Evolutionary conservation across 2,888 invertebrate species (phyloP).

Genomic region (Clivina fossor): DNA sequence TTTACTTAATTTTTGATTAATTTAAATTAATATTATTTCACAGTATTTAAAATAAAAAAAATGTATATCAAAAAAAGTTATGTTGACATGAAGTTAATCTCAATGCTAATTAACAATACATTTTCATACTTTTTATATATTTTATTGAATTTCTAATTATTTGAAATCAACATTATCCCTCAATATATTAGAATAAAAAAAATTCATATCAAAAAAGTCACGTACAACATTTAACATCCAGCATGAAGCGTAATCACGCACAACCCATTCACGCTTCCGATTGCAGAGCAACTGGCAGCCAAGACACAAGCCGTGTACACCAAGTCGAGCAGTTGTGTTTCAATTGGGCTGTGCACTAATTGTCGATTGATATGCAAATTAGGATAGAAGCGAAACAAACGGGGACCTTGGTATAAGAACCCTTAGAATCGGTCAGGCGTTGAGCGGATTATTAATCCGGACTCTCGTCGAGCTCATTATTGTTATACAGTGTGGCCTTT

Average conservation of each 20-base stretch:
- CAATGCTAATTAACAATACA: too few relatives aligned
- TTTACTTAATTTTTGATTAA: too few relatives aligned
- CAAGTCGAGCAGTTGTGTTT: constrained; percentile 39
- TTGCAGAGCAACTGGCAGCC: background rate
- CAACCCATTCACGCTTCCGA: background rate
- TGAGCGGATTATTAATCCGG: constrained; percentile 20
- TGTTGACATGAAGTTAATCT: too few relatives aligned
- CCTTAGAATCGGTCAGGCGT: constrained; percentile 25
- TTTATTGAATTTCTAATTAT: too few relatives aligned
- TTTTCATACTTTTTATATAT: too few relatives aligned
- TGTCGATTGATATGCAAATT: constrained; percentile 56
- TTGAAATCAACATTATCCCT: background rate
- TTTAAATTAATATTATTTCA: too few relatives aligned
- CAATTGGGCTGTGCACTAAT: constrained; percentile 52
- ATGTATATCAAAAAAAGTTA: too few relatives aligned
- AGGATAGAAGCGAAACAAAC: constrained; percentile 51
- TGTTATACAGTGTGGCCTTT: too few relatives aligned
- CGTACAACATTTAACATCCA: background rate
- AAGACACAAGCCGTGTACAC: constrained; percentile 3
- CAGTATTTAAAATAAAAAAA: too few relatives aligned
- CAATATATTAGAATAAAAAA: background rate
- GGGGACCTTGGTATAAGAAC: too few relatives aligned
- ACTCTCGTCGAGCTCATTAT: too few relatives aligned
- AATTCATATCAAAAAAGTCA: background rate
- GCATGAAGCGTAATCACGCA: background rate